phyloP scores from a whole-genome alignment of 2,113 vertebrate species.

The Tympanuchus pallidicinctus region DNA sequence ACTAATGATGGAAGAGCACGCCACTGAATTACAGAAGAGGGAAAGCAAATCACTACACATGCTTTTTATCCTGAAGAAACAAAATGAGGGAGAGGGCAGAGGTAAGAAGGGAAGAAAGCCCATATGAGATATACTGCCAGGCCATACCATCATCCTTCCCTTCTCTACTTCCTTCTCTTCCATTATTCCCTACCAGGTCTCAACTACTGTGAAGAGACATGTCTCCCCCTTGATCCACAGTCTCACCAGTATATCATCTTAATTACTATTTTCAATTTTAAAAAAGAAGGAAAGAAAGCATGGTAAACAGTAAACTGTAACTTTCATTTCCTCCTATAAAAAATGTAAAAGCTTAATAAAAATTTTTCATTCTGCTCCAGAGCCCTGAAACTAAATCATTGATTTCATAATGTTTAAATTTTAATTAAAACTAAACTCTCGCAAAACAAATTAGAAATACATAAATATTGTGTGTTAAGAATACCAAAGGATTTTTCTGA shows the following conservation, averaged over 20 bases:
- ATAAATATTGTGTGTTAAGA: constrained; percentile 44
- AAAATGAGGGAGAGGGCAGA: not conserved
- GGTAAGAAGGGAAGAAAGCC: fast-evolving
- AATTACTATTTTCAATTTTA: not conserved
- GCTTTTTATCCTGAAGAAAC: not conserved
- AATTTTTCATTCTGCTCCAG: constrained; percentile 49
- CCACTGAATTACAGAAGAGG: not conserved
- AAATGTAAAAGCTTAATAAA: constrained; percentile 64
- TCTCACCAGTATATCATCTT: not conserved
- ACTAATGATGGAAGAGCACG: not conserved
- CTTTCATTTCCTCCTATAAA: constrained; percentile 57
- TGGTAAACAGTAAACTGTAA: not conserved
- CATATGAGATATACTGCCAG: not conserved
- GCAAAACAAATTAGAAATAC: constrained; percentile 67
- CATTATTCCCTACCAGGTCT: fast-evolving
- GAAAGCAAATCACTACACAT: not conserved
- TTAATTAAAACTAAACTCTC: constrained; percentile 72
- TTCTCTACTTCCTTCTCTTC: not conserved
- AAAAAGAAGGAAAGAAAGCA: not conserved
- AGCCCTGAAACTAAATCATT: constrained; percentile 60
- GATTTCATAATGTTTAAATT: constrained; percentile 69
- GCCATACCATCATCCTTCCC: not conserved
- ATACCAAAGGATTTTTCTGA: constrained; percentile 60
- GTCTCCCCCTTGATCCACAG: not conserved
- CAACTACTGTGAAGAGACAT: not conserved